These are phyloP conservation scores for Pelmatolapia mariae DNA, from an alignment of 2,113 vertebrate genomes.

Conservation along the genomic window DNA sequence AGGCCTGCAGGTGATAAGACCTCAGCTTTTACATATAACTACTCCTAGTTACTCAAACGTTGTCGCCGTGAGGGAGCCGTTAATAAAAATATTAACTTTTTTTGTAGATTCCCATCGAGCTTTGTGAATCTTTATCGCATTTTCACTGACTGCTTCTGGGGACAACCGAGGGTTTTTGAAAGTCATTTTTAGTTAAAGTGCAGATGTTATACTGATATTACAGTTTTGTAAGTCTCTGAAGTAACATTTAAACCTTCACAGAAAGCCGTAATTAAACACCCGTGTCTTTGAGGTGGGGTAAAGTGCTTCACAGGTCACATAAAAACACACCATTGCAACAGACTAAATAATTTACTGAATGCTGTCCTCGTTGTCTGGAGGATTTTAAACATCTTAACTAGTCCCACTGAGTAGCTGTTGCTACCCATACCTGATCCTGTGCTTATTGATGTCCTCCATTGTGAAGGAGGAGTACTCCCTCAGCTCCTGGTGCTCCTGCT, in stretches of 20 bases:
- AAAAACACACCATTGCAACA: neutral
- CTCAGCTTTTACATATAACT: neutral
- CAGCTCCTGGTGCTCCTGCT: conserved; percentile 69
- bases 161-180: neutral
- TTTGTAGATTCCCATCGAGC: neutral
- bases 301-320: neutral
- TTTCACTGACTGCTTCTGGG: neutral
- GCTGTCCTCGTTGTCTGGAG: neutral
- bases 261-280: neutral
- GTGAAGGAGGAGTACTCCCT: conserved; percentile 84
- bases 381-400: neutral
- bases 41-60: neutral
- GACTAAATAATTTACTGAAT: neutral
- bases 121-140: neutral
- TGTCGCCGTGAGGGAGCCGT: neutral
- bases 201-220: neutral
- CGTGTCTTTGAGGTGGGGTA: neutral
- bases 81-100: neutral
- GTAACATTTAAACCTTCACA: neutral
- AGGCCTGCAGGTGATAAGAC: neutral
- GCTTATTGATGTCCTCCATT: conserved; percentile 87
- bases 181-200: neutral
- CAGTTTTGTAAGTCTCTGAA: neutral
- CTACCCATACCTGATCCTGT: conserved; percentile 79
- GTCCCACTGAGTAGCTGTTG: neutral